Conservation (phyloP, 2,888 invertebrate species). For the Caradrina kadenii region DNA sequence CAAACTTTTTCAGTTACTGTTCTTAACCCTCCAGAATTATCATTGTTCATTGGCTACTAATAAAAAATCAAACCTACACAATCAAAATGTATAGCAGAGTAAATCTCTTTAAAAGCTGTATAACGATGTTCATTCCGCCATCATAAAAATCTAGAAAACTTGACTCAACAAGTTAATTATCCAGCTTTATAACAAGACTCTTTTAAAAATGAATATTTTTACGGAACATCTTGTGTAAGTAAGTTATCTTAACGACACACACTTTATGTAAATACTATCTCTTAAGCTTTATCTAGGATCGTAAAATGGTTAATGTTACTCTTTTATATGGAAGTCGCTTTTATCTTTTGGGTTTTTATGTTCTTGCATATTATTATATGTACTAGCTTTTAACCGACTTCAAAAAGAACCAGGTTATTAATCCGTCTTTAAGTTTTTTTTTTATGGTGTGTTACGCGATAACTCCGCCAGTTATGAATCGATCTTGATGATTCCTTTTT, state of each 20-base stretch:
- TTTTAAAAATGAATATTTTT: constrained; percentile 30
- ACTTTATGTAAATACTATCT: constrained; percentile 55
- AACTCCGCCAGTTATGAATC: too few species aligned
- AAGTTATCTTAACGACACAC: constrained; percentile 41
- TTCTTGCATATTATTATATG: not conserved
- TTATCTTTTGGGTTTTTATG: constrained; percentile 39
- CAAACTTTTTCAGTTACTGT: too few species aligned
- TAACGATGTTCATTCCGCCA: too few species aligned
- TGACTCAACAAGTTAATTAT: constrained; percentile 4
- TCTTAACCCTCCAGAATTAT: too few species aligned
- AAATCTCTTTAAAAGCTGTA: too few species aligned
- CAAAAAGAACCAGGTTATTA: too few species aligned
- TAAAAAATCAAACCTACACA: too few species aligned
- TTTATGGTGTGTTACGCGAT: too few species aligned
- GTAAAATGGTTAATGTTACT: constrained; percentile 35
- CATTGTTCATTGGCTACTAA: too few species aligned
- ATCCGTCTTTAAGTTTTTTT: too few species aligned
- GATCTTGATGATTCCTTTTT: too few species aligned
- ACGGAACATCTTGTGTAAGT: constrained; percentile 21
- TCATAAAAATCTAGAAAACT: not conserved
- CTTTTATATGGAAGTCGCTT: constrained; percentile 34
- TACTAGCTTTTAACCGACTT: constrained; percentile 1
- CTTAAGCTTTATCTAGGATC: constrained; percentile 37
- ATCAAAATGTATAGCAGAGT: too few species aligned
- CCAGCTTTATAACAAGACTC: constrained; percentile 1